Base-by-base conservation (phyloP, 2,888 invertebrate genomes). In the Neoitamus cyanurus region DNA sequence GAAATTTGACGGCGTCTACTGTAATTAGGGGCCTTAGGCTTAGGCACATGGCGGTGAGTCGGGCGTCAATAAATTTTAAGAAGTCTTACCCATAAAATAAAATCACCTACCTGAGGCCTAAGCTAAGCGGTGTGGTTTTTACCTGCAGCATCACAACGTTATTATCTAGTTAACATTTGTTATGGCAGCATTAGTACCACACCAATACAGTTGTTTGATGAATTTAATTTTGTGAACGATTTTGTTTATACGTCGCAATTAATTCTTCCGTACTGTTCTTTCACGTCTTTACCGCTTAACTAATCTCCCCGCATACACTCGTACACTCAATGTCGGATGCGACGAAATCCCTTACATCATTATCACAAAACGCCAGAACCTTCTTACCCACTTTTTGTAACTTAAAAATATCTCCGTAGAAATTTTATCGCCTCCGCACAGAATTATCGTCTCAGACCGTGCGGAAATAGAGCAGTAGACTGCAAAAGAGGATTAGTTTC, bases 401-500 rank as follows among this genome's bases (percentile, higher is more conserved):
- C 11, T 42, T 42, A 42, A 70, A 70, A 31, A 70, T 70, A 77
- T 42, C 25, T 28, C 28, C 0, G 13, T 28, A 15, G 25, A 28
- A 36, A 58, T 20, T 25, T 58, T 58, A 58, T 58, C 58, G 58
- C 77, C 37, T 36, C 46, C 77, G 28, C 42, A 37, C n/a, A 28
- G 28, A 46, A 25, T 77, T 77, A 77, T 77, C 77, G 46, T 42
- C n/a, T 77, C 28, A 28, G 36, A 46, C 46, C 30, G 77, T 28
- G 30, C 77, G 77, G 77, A 77, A 77, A 34, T 73, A 73, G 73
- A 73, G 34, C 34, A 73, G 73, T 73, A 34, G 36, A 36, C 36
- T 58, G 31, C 34, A 20, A 70, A 73, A 73, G 73, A 73, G 73
- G 31, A 34, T 77, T 77, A 77, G 77, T 77, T 46, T 20, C 25